Percentiles rank a stretch among this genome's conserved stretches.
These are phyloP conservation scores for Phortica okadai DNA, from an alignment of 2,888 invertebrate species.

Conservation along the genomic window DNA sequence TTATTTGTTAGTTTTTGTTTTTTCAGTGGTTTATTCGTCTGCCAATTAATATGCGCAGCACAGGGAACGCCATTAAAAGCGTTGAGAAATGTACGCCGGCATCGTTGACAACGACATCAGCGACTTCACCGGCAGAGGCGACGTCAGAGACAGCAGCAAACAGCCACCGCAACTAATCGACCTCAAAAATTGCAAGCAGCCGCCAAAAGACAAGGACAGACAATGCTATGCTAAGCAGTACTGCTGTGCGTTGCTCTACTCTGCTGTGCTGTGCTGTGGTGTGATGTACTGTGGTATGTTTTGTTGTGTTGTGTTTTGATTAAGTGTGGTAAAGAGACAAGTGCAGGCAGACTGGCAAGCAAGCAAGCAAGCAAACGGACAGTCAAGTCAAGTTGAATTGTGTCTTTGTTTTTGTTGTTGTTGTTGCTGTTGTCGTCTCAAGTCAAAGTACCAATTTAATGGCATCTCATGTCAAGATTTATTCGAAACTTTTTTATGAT, in stretches of 20 bases:
- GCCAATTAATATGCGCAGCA: conserved; percentile 61
- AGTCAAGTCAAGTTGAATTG: neutral
- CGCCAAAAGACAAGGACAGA: conserved; percentile 45
- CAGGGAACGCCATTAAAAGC: conserved; percentile 60
- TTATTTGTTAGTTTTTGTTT: neutral
- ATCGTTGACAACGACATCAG: neutral
- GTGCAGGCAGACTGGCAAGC: no score
- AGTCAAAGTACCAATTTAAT: conserved; percentile 68
- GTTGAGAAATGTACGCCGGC: conserved; percentile 45
- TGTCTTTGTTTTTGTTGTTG: neutral
- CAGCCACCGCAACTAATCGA: conserved; percentile 48
- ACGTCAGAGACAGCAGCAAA: neutral
- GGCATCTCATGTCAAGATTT: conserved; percentile 49
- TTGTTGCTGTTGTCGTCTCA: neutral
- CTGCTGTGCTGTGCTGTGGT: neutral
- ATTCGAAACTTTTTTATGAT: neutral
- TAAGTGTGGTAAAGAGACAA: no score
- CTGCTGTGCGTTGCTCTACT: neutral
- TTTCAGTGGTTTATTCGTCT: neutral
- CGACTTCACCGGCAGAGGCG: no score
- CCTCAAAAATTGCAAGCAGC: conserved; percentile 54
- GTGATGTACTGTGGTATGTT: no score
- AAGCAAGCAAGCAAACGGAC: no score
- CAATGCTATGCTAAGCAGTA: neutral
- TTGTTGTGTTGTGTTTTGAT: no score